Conservation (phyloP, 1,140 invertebrate species). For the Cydia splendana region DNA sequence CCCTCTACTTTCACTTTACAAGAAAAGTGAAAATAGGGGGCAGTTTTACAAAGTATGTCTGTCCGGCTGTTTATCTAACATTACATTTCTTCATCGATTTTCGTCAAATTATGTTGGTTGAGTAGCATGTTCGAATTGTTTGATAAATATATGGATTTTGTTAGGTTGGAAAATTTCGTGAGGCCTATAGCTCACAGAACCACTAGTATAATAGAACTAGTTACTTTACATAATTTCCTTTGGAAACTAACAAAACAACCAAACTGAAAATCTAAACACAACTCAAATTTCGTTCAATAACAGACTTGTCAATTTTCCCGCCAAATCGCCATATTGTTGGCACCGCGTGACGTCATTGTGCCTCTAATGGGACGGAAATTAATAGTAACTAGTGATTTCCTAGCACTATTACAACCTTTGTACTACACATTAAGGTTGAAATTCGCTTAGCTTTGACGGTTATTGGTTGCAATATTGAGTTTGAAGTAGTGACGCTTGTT, state of each 20-base stretch:
- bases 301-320: constrained; percentile 64
- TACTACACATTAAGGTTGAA: neutral
- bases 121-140: too few species aligned
- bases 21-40: too few species aligned
- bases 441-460: neutral
- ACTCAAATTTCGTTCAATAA: constrained; percentile 14
- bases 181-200: too few species aligned
- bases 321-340: constrained; percentile 69
- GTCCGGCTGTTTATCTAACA: too few species aligned
- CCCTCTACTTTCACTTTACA: too few species aligned
- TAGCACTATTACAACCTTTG: constrained; percentile 1
- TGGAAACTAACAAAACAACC: too few species aligned
- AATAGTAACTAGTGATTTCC: constrained; percentile 56
- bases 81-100: too few species aligned
- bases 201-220: too few species aligned
- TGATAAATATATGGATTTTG: too few species aligned
- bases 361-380: constrained; percentile 71
- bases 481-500: neutral
- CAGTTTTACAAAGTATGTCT: too few species aligned
- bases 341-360: constrained; percentile 69
- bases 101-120: too few species aligned
- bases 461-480: constrained; percentile 8
- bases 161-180: neutral
- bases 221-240: too few species aligned
- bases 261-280: neutral